Base-by-base conservation (phyloP, 2,113 vertebrate species). In the Eleginops maclovinus region DNA sequence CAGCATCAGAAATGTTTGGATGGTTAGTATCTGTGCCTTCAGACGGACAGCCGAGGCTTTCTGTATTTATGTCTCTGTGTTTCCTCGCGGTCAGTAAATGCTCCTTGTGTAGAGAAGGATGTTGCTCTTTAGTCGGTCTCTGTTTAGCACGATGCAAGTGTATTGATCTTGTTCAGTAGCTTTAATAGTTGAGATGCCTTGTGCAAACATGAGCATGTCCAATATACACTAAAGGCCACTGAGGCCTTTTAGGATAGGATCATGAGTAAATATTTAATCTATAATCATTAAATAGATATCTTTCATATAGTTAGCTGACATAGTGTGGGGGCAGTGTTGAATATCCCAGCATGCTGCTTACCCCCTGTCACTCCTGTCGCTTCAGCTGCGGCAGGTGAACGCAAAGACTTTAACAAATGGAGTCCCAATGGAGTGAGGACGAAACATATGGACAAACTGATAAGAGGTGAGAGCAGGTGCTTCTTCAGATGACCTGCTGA, bases 401-500 rank as follows among this genome's bases (percentile, higher is more conserved):
- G 7, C 16, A 31, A 71, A 46, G 21, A 44, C 24, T 40, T 22
- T n/a, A 69, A 56, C 41, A 73, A 81, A 73, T 26, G 14, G 43
- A 41, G 53, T 67, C 28, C 40, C 43, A 8, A 54, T 40, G 62
- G 31, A 66, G n/a, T 47, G 56, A 80, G 55, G 44, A 70, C 19
- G 21, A 61, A 82, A 72, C 83, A 82, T 84, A 85, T 84, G 81
- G 76, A 75, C 51, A 26, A 79, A 77, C 43, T 70, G 85, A 86
- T 84, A 84, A 69, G 40, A 82, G 61, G 82, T 49, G 79, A 80
- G 81, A 59, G 75, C 83, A 72, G n/a, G 84, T 87, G 50, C 63
- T 53, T 55, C 71, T 76, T 80, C 72, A 71, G 68, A 86, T 84
- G 83, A 83, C 86, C 75, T 51, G 74, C 90, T 87, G 87, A 92